A percentile compares a stretch with the other conserved stretches of the same genome.
Conservation (phyloP, 2,797 vertebrate species). For the Bufotes viridis region DNA sequence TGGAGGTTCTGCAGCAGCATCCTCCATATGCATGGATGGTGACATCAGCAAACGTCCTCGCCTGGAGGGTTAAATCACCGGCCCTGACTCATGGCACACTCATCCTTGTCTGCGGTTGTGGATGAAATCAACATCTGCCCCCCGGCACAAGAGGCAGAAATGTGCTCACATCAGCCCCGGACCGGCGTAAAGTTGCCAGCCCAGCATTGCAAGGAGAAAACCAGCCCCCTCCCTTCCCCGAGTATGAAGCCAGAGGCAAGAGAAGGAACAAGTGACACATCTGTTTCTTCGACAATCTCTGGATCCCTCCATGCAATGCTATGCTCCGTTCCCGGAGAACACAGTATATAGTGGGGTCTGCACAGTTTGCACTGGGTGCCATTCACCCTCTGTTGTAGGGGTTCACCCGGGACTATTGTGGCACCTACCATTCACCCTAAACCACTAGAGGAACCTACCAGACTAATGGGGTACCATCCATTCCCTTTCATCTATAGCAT, state of each 20-base stretch:
- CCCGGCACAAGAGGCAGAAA: background rate
- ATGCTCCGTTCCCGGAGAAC: background rate
- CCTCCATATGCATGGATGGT: background rate
- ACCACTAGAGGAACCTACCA: background rate
- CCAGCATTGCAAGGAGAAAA: background rate
- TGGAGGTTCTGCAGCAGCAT: constrained; percentile 40
- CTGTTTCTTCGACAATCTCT: background rate
- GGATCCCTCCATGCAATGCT: background rate
- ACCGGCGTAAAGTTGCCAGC: constrained; percentile 35
- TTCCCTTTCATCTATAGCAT: background rate
- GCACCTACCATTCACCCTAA: background rate
- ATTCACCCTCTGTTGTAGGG: background rate
- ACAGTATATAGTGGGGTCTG: background rate
- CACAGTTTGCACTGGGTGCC: background rate
- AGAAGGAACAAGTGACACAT: constrained; percentile 24
- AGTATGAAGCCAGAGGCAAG: background rate
- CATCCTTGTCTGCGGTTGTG: constrained; percentile 24
- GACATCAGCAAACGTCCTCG: background rate
- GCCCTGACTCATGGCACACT: constrained; percentile 40
- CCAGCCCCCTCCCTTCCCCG: background rate
- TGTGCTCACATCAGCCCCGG: constrained; percentile 6
- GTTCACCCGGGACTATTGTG: no score
- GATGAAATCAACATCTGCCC: constrained; percentile 11
- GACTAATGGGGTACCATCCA: background rate
- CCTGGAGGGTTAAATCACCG: constrained; percentile 19